These are phyloP conservation scores for Chymomyza caudatula DNA, from an alignment of 2,888 invertebrate genomes.

Conservation along the genomic window DNA sequence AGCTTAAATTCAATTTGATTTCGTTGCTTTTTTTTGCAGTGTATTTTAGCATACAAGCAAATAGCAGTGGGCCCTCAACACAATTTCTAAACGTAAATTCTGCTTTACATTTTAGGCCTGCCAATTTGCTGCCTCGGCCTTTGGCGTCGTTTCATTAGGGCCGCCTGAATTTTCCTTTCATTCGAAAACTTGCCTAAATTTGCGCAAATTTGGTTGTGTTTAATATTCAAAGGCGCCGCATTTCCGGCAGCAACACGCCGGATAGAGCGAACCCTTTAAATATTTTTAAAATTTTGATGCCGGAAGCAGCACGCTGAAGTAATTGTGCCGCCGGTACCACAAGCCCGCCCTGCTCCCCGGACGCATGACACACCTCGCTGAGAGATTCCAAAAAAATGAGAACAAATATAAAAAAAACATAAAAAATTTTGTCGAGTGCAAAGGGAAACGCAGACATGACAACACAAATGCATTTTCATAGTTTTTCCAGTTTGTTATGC, in stretches of 20 bases:
- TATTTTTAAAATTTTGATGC: background rate
- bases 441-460: background rate
- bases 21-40: constrained; percentile 41
- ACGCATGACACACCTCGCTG: background rate
- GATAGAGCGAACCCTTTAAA: background rate
- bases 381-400: background rate
- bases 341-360: background rate
- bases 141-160: constrained; percentile 20
- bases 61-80: background rate
- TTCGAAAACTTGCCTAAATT: constrained; percentile 38
- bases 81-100: constrained; percentile 44
- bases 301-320: background rate
- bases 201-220: constrained; percentile 24
- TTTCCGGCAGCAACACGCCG: constrained; percentile 25
- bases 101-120: constrained; percentile 52
- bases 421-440: background rate
- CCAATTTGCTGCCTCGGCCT: constrained; percentile 4
- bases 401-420: background rate
- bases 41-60: background rate
- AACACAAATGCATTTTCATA: constrained; percentile 48
- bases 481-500: constrained; percentile 56
- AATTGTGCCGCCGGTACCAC: background rate
- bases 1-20: constrained; percentile 72
- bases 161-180: constrained; percentile 21
- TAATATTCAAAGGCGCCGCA: constrained; percentile 33